Percentiles rank a stretch among this genome's conserved stretches.
These are phyloP conservation scores for Epinephelus lanceolatus DNA, from an alignment of 2,113 vertebrate genomes.

Conservation along the genomic window DNA sequence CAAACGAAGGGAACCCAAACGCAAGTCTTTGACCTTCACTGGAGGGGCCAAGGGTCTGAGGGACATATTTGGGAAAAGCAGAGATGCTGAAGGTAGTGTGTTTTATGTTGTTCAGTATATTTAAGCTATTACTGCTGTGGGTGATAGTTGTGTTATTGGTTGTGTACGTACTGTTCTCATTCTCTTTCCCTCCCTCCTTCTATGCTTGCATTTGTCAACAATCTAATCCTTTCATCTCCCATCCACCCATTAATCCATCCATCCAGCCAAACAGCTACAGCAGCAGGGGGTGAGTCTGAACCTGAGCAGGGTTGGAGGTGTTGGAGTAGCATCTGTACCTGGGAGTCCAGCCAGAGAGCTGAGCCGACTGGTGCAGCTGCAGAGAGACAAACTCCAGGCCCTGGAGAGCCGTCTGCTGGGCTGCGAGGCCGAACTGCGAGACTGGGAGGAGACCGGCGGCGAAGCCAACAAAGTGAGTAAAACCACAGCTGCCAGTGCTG, in stretches of 20 bases:
- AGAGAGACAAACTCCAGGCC: constrained; percentile 91
- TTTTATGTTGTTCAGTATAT: not conserved
- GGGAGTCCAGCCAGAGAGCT: constrained; percentile 86
- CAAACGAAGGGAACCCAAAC: constrained; percentile 92
- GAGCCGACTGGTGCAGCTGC: constrained; percentile 90
- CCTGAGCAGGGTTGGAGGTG: constrained; percentile 65
- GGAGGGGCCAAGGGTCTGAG: constrained; percentile 91
- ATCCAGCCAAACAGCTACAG: constrained; percentile 74
- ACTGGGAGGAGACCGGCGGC: constrained; percentile 87
- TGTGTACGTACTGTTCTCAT: not conserved
- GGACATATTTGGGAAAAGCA: constrained; percentile 93
- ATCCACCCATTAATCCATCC: not conserved
- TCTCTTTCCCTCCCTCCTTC: not conserved
- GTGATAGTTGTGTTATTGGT: not conserved
- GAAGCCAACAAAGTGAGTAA: constrained; percentile 61
- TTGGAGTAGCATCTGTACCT: constrained; percentile 60
- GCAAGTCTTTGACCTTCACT: constrained; percentile 95
- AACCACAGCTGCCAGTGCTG: constrained; percentile 22
- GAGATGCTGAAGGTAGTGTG: constrained; percentile 87
- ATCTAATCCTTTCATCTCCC: constrained; percentile 11
- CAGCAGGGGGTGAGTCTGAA: constrained; percentile 66
- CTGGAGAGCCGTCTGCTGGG: constrained; percentile 91
- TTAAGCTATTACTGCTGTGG: not conserved
- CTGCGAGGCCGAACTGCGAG: constrained; percentile 88
- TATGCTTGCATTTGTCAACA: not conserved